A percentile compares a stretch with the other conserved stretches of the same genome.
Evolutionary conservation across 2,888 invertebrate genomes (phyloP).

Genomic region (Parnassius smintheus): DNA sequence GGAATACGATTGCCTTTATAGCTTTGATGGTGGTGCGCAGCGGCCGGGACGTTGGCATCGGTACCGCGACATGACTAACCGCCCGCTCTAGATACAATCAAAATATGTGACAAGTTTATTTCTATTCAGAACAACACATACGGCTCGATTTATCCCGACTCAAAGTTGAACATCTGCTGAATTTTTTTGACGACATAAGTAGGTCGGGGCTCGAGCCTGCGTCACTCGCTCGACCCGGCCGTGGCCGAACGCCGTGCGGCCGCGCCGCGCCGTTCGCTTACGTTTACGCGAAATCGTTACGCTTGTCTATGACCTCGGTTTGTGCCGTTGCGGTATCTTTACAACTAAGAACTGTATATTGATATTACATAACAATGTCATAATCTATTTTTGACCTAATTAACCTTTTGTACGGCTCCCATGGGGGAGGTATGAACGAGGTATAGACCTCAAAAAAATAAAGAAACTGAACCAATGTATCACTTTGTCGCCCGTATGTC

Average conservation of each 20-base stretch:
- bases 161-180: constrained; percentile 77
- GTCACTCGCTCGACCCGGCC: constrained; percentile 60
- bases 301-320: constrained; percentile 49
- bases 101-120: constrained; percentile 81
- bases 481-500: no score
- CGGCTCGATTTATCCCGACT: constrained; percentile 73
- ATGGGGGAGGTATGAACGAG: no score
- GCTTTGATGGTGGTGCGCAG: constrained; percentile 58
- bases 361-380: neutral
- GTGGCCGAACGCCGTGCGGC: constrained; percentile 43
- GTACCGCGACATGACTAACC: constrained; percentile 76
- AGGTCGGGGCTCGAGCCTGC: constrained; percentile 78
- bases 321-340: constrained; percentile 22
- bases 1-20: constrained; percentile 75
- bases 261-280: constrained; percentile 46
- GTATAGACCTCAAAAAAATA: no score
- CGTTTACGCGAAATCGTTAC: constrained; percentile 73
- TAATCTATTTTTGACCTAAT: neutral
- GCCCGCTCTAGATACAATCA: constrained; percentile 80
- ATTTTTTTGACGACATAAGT: constrained; percentile 78
- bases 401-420: no score
- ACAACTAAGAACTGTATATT: neutral
- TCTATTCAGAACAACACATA: constrained; percentile 77
- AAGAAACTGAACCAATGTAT: no score
- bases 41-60: constrained; percentile 77